A percentile compares a stretch with the other conserved stretches of the same genome.
phyloP scores from a whole-genome alignment of 2,113 vertebrate species.

The Indicator maculatus region DNA sequence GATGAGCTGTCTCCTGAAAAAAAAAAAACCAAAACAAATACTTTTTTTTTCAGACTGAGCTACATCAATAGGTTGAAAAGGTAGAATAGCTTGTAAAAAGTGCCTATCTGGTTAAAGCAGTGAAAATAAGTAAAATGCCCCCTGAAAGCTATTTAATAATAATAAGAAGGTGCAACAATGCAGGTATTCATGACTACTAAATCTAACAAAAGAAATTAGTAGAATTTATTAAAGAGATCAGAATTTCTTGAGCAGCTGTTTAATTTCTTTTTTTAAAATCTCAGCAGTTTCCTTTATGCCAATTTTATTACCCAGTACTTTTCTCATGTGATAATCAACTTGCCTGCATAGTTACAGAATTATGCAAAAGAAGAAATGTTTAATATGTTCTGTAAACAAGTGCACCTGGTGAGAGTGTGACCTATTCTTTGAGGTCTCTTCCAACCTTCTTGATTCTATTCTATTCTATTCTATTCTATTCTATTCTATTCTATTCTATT shows the following conservation, averaged over 20 bases:
- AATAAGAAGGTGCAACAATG: background rate
- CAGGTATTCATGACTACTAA: background rate
- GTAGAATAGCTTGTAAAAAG: background rate
- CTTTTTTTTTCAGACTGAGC: background rate
- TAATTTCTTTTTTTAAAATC: background rate
- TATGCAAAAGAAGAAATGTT: background rate
- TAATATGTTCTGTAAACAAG: background rate
- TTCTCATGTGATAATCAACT: background rate
- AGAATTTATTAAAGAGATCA: background rate
- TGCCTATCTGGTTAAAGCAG: background rate
- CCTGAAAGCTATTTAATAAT: background rate
- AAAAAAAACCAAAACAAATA: background rate
- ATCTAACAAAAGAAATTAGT: background rate
- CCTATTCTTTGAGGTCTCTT: too few species aligned
- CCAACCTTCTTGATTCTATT: too few species aligned
- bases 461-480: too few species aligned
- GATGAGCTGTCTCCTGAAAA: background rate
- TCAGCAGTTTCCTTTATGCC: background rate
- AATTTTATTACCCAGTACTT: conserved; percentile 5
- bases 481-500: too few species aligned
- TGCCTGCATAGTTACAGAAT: background rate
- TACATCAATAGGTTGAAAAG: conserved; percentile 22
- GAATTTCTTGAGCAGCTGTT: background rate
- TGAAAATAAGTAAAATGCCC: background rate
- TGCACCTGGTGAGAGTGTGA: background rate